phyloP scores from a whole-genome alignment of 2,888 invertebrate species.

The Parapristionchus giblindavisi region DNA sequence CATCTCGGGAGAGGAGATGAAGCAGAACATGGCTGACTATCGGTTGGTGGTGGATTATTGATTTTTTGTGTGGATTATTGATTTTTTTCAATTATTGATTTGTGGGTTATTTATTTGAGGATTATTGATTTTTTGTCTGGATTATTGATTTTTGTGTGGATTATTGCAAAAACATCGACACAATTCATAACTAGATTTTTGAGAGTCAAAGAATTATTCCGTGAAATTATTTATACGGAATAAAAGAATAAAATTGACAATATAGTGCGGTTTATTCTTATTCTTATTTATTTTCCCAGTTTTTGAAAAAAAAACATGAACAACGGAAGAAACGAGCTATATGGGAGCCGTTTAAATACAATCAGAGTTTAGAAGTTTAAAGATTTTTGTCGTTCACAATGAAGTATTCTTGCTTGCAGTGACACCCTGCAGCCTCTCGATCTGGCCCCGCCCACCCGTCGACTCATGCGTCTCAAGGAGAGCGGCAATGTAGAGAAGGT shows the following conservation, averaged over 20 bases:
- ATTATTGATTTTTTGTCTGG: not conserved
- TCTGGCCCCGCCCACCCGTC: slow-evolving; percentile 90
- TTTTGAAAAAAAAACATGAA: not conserved
- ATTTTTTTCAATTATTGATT: not conserved
- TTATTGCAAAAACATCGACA: too few relatives aligned
- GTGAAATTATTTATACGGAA: not conserved
- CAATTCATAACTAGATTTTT: not conserved
- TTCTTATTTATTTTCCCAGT: too few relatives aligned
- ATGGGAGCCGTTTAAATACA: too few relatives aligned
- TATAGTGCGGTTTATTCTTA: not conserved
- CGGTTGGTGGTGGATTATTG: slow-evolving; percentile 82
- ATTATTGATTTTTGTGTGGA: not conserved
- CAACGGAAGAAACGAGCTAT: not conserved
- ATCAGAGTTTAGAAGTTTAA: too few relatives aligned
- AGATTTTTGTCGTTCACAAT: slow-evolving; percentile 24
- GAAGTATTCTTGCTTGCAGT: slow-evolving; percentile 40
- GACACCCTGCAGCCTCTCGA: slow-evolving; percentile 60
- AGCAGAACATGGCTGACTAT: slow-evolving; percentile 94
- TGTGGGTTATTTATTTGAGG: too few relatives aligned
- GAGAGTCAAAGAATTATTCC: not conserved
- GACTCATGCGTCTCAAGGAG: slow-evolving; percentile 80
- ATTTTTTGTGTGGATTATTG: too few relatives aligned
- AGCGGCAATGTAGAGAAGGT: slow-evolving; percentile 50
- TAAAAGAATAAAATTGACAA: not conserved
- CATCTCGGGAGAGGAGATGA: slow-evolving; percentile 99